These are phyloP conservation scores for Actinemys pallida DNA, from an alignment of 2,113 vertebrate genomes.

Conservation along the genomic window DNA sequence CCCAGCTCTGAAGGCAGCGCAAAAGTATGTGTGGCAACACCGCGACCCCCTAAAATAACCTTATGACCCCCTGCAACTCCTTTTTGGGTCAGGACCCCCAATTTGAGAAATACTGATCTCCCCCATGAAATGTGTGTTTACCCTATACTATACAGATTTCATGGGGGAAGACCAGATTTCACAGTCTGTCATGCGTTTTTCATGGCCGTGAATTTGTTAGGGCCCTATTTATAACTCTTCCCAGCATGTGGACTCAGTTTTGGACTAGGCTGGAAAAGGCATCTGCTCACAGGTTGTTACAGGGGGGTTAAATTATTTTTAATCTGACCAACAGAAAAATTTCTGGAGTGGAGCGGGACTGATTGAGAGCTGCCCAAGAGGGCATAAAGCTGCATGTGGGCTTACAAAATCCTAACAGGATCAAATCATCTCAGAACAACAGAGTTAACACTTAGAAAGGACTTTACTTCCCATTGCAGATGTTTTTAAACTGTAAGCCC, in stretches of 20 bases:
- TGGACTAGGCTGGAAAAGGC: neutral
- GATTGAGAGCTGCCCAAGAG: neutral
- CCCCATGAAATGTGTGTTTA: too few relatives aligned
- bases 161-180: too few relatives aligned
- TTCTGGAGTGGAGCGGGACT: neutral
- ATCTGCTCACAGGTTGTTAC: neutral
- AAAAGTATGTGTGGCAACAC: too few relatives aligned
- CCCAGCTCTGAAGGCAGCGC: too few relatives aligned
- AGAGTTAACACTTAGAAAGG: neutral
- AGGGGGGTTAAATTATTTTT: neutral
- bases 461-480: accelerated
- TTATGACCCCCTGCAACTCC: too few relatives aligned
- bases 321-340: neutral
- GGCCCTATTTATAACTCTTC: neutral
- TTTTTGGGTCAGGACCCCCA: too few relatives aligned
- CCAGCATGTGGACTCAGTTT: neutral
- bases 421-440: neutral
- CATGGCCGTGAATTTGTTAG: too few relatives aligned
- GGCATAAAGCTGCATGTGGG: neutral
- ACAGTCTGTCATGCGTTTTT: too few relatives aligned
- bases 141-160: too few relatives aligned
- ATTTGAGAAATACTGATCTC: too few relatives aligned
- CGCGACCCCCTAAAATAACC: too few relatives aligned
- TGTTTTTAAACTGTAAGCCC: neutral
- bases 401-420: neutral